phyloP scores from a whole-genome alignment of 2,888 invertebrate species.

The Psococerastis gibbosa region DNA sequence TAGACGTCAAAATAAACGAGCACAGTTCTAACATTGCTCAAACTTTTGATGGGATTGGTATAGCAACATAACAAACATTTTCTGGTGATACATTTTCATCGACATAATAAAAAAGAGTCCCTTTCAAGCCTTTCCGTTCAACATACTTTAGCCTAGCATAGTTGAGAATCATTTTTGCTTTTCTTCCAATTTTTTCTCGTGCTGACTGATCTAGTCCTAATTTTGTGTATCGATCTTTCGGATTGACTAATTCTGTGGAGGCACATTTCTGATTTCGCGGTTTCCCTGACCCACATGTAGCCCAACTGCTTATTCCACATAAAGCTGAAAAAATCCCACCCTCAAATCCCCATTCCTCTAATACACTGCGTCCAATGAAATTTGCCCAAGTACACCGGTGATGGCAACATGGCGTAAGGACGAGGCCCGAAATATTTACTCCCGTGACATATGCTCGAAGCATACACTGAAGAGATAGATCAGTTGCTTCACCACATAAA shows the following conservation, averaged over 20 bases:
- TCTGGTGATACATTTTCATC: slow-evolving; percentile 24
- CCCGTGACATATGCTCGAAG: slow-evolving; percentile 10
- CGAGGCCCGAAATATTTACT: slow-evolving; percentile 20
- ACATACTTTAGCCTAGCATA: slow-evolving; percentile 24
- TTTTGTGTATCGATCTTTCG: neutral
- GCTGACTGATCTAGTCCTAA: slow-evolving; percentile 17
- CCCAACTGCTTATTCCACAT: slow-evolving; percentile 28
- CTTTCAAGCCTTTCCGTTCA: slow-evolving; percentile 20
- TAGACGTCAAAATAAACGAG: too few relatives aligned
- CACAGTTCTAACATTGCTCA: too few relatives aligned
- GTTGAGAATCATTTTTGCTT: slow-evolving; percentile 26
- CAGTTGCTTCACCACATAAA: slow-evolving; percentile 29
- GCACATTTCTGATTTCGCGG: neutral
- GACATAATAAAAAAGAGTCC: slow-evolving; percentile 22
- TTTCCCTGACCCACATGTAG: slow-evolving; percentile 23
- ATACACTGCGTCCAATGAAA: slow-evolving; percentile 26
- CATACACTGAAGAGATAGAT: slow-evolving; percentile 21
- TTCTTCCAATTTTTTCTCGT: slow-evolving; percentile 24
- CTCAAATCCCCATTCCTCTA: slow-evolving; percentile 18
- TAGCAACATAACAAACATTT: slow-evolving; percentile 24
- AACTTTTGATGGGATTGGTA: too few relatives aligned
- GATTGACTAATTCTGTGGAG: neutral
- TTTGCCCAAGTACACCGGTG: slow-evolving; percentile 28
- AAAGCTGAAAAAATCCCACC: slow-evolving; percentile 25
- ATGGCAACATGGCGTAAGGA: slow-evolving; percentile 31